Conservation (phyloP, 2,888 invertebrate genomes). For the Pegoplata infirma region DNA sequence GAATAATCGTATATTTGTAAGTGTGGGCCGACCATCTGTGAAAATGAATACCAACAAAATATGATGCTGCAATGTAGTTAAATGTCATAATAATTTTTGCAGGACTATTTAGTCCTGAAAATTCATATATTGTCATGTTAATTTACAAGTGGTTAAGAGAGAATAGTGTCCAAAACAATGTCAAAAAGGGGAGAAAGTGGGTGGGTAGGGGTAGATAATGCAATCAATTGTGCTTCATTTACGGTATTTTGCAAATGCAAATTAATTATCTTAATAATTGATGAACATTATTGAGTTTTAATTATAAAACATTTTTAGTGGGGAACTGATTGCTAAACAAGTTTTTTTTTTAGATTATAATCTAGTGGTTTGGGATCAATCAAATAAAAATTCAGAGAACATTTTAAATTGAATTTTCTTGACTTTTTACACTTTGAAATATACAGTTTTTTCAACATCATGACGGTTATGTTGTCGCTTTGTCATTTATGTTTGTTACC, state of each 20-base stretch:
- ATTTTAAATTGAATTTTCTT: too few relatives aligned
- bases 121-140: too few relatives aligned
- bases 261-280: slow-evolving; percentile 59
- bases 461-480: neutral
- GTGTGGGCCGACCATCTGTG: slow-evolving; percentile 41
- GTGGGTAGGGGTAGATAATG: too few relatives aligned
- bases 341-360: too few relatives aligned
- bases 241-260: slow-evolving; percentile 45
- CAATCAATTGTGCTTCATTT: slow-evolving; percentile 61
- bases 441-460: neutral
- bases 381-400: too few relatives aligned
- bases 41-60: neutral
- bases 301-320: slow-evolving; percentile 7
- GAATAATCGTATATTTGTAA: neutral
- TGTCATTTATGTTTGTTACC: slow-evolving; percentile 1
- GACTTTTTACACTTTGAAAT: neutral
- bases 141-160: neutral
- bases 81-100: neutral
- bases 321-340: neutral
- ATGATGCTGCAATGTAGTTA: neutral
- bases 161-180: neutral
- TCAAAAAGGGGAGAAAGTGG: neutral
- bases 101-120: neutral
- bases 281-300: slow-evolving; percentile 57
- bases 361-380: too few relatives aligned